A percentile compares a stretch with the other conserved stretches of the same genome.
phyloP scores from a whole-genome alignment of 2,888 invertebrate species.

The Metopia argyrocephala region DNA sequence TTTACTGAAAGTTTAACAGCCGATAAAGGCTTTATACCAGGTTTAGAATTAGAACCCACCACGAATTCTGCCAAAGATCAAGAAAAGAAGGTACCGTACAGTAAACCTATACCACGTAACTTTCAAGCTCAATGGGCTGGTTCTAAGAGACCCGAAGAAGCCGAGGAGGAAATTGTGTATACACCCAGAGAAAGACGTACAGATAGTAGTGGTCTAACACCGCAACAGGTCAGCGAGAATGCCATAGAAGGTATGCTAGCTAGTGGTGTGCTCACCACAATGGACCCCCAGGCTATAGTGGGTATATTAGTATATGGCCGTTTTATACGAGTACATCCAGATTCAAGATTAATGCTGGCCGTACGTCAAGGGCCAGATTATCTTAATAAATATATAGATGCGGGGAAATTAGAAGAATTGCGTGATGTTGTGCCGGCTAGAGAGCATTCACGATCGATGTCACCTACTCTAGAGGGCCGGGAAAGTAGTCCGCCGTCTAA shows the following conservation, averaged over 20 bases:
- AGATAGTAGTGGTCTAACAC: conserved; percentile 81
- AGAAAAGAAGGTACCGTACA: conserved; percentile 92
- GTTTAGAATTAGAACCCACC: conserved; percentile 88
- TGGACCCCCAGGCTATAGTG: conserved; percentile 88
- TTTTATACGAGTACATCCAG: conserved; percentile 87
- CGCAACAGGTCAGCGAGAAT: conserved; percentile 84
- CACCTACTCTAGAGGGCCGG: conserved; percentile 72
- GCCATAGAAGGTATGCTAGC: conserved; percentile 82
- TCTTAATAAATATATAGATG: conserved; percentile 87
- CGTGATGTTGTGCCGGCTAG: conserved; percentile 88
- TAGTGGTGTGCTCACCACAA: conserved; percentile 86
- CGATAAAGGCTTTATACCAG: conserved; percentile 85
- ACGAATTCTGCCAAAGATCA: conserved; percentile 83
- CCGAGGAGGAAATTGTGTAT: conserved; percentile 73
- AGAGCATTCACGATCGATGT: conserved; percentile 77
- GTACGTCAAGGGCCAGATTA: conserved; percentile 88
- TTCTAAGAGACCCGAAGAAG: conserved; percentile 81
- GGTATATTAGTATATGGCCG: conserved; percentile 92
- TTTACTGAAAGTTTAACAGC: conserved; percentile 83
- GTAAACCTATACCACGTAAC: conserved; percentile 96
- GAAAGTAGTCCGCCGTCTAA: conserved; percentile 73
- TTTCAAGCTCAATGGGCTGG: conserved; percentile 99
- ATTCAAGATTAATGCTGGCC: conserved; percentile 87
- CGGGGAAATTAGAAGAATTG: conserved; percentile 89
- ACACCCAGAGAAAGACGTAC: conserved; percentile 79